phyloP scores from a whole-genome alignment of 2,113 vertebrate genomes.

The Mormoops blainvillei region DNA sequence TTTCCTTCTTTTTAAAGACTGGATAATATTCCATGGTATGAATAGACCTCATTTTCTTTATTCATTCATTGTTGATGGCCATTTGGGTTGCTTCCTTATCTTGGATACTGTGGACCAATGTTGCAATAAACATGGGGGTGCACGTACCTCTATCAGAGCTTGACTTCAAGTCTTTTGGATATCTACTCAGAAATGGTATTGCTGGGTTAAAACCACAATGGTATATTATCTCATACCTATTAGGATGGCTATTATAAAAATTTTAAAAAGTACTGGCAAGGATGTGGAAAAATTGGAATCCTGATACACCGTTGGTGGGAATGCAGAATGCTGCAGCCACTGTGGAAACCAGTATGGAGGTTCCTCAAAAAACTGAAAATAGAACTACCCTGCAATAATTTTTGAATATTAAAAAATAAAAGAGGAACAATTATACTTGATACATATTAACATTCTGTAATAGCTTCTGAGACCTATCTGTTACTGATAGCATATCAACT shows the following conservation, averaged over 20 bases:
- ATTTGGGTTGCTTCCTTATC: neutral
- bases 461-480: neutral
- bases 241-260: neutral
- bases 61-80: neutral
- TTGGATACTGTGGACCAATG: neutral
- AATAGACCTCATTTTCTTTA: neutral
- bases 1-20: neutral
- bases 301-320: neutral
- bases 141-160: neutral
- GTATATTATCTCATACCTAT: neutral
- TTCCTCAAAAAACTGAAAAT: neutral
- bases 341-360: neutral
- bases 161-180: neutral
- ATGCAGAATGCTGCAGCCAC: neutral
- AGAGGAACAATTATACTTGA: neutral
- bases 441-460: neutral
- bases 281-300: neutral
- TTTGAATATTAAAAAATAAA: constrained; percentile 1
- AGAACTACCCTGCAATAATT: neutral
- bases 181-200: neutral
- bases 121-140: neutral
- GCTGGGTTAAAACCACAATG: neutral
- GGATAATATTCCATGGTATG: neutral
- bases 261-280: neutral
- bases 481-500: neutral